Percentiles rank a stretch among this genome's conserved stretches.
Conservation (phyloP, 2,888 invertebrate species). For the Calliphora vomitoria region DNA sequence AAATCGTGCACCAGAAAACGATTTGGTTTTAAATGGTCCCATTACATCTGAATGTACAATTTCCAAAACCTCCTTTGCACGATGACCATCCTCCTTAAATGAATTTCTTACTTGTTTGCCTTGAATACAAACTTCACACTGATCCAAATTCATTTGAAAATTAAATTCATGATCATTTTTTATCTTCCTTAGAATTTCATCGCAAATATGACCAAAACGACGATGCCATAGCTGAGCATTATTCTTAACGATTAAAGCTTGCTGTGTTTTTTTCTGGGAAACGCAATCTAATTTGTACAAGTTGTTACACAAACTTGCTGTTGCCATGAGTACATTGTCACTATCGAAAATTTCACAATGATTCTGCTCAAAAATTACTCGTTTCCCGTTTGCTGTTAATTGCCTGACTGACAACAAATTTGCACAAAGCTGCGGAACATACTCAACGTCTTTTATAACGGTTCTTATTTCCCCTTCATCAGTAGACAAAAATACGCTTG, state of each 20-base stretch:
- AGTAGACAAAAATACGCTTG: conserved; percentile 1
- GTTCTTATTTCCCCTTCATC: conserved; percentile 7
- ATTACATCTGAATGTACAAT: conserved; percentile 81
- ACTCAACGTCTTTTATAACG: conserved; percentile 35
- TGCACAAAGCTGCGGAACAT: conserved; percentile 52
- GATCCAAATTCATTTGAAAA: conserved; percentile 32
- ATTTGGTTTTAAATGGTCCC: conserved; percentile 80
- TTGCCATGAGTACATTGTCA: conserved; percentile 24
- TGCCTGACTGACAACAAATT: conserved; percentile 59
- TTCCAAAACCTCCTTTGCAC: conserved; percentile 76
- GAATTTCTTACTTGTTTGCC: conserved; percentile 76
- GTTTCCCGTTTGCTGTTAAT: conserved; percentile 64
- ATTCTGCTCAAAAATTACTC: conserved; percentile 49
- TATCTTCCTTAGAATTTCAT: too few species aligned
- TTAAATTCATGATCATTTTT: conserved; percentile 53
- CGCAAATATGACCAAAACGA: conserved; percentile 74
- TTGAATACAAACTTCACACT: conserved; percentile 75
- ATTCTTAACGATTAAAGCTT: conserved; percentile 40
- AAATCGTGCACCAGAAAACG: conserved; percentile 78
- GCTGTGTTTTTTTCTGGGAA: conserved; percentile 3
- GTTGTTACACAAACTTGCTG: conserved; percentile 35
- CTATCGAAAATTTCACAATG: conserved; percentile 34
- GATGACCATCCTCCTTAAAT: conserved; percentile 69
- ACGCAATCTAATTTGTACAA: conserved; percentile 54
- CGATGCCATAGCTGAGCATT: conserved; percentile 72